phyloP scores from a whole-genome alignment of 2,113 vertebrate genomes.

The Mormyrus iriodes region DNA sequence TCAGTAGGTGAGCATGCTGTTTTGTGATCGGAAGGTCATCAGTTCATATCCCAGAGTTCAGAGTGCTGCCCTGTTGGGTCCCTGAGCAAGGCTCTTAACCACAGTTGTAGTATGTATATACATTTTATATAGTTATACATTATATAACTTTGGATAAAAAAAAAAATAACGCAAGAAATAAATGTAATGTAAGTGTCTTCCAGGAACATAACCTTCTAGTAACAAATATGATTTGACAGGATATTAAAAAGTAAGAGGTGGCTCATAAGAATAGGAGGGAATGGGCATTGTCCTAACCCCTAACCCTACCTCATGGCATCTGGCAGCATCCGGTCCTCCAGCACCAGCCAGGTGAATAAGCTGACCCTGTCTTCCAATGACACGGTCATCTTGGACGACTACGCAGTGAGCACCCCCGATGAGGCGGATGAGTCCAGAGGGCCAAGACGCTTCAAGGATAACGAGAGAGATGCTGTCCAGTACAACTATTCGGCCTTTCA shows the following conservation, averaged over 20 bases:
- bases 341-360: conserved; percentile 86
- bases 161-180: not conserved
- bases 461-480: conserved; percentile 77
- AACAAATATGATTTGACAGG: not conserved
- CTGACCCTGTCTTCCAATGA: conserved; percentile 77
- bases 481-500: conserved; percentile 89
- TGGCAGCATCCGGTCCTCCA: conserved; percentile 82
- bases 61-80: not conserved
- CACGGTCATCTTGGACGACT: conserved; percentile 66
- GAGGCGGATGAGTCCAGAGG: conserved; percentile 52
- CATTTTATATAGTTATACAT: too few species aligned
- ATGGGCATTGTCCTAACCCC: not conserved
- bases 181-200: not conserved
- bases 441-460: conserved; percentile 67
- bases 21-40: not conserved
- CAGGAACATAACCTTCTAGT: not conserved
- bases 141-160: not conserved
- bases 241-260: not conserved
- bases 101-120: too few species aligned
- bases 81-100: not conserved
- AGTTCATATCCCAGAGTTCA: not conserved
- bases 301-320: not conserved
- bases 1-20: not conserved
- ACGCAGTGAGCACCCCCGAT: conserved; percentile 8
- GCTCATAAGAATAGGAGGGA: not conserved